phyloP scores from a whole-genome alignment of 2,797 vertebrate species.

The Rhincodon typus region DNA sequence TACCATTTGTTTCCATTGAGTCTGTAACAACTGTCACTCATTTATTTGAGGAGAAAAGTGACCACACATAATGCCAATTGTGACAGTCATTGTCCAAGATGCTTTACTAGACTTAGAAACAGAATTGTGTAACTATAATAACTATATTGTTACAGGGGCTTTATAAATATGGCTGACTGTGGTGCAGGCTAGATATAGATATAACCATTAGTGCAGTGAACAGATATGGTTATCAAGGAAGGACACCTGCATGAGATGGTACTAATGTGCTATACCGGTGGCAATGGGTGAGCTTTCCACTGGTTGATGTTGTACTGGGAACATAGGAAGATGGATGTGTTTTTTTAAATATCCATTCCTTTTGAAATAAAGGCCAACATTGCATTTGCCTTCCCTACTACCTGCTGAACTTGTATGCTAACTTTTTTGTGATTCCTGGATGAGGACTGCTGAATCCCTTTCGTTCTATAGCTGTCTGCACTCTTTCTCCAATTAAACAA shows the following conservation, averaged over 20 bases:
- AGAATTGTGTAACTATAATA: not conserved
- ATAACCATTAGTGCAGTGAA: not conserved
- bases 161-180: not conserved
- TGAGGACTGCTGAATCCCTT: too few relatives aligned
- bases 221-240: not conserved
- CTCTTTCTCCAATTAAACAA: too few relatives aligned
- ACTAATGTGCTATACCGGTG: not conserved
- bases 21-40: not conserved
- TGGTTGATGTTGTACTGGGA: not conserved
- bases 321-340: too few relatives aligned
- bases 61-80: not conserved
- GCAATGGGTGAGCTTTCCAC: not conserved
- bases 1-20: not conserved
- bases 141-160: not conserved
- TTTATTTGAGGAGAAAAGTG: not conserved
- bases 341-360: too few relatives aligned
- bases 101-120: not conserved
- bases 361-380: too few relatives aligned
- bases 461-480: too few relatives aligned
- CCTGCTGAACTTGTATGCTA: too few relatives aligned
- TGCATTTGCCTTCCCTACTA: too few relatives aligned
- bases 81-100: not conserved
- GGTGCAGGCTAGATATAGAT: not conserved
- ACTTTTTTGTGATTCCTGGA: too few relatives aligned
- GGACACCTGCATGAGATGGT: too few relatives aligned